These are phyloP conservation scores for Callorhinus ursinus DNA, from an alignment of 2,113 vertebrate genomes.

Conservation along the genomic window DNA sequence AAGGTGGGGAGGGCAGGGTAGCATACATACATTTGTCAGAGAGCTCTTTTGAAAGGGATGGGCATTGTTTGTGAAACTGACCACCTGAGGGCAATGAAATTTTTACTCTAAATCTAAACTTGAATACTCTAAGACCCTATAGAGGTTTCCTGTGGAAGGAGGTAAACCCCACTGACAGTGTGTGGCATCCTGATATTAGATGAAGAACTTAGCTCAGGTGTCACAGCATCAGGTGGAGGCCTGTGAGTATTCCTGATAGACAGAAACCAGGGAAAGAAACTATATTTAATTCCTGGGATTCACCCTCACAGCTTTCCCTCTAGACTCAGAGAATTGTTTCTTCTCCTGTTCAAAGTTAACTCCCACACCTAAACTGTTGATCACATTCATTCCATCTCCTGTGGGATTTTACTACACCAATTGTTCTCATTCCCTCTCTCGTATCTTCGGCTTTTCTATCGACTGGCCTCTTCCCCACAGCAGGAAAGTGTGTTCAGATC, in stretches of 20 bases:
- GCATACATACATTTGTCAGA: neutral
- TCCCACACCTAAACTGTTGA: neutral
- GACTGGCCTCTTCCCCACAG: neutral
- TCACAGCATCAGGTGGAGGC: neutral
- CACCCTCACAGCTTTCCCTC: neutral
- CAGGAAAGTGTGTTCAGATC: neutral
- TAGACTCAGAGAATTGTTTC: conserved; percentile 32
- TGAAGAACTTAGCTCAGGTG: neutral
- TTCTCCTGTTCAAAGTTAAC: conserved; percentile 28
- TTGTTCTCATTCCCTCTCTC: neutral
- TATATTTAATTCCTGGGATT: conserved; percentile 13
- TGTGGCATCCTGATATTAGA: neutral
- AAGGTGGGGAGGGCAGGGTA: neutral
- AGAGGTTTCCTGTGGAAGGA: neutral
- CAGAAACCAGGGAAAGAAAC: neutral
- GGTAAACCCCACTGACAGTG: neutral
- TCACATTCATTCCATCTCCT: neutral
- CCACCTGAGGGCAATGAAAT: neutral
- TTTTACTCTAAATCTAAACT: neutral
- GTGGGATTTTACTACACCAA: neutral
- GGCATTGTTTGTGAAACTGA: conserved; percentile 13
- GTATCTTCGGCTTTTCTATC: neutral
- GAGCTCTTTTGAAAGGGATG: neutral
- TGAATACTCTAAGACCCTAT: neutral
- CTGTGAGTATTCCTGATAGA: neutral